Evolutionary conservation across 2,888 invertebrate genomes (phyloP), one percentile per base, ranked within the genome.

Genomic region (Chrysolina haemoptera): DNA sequence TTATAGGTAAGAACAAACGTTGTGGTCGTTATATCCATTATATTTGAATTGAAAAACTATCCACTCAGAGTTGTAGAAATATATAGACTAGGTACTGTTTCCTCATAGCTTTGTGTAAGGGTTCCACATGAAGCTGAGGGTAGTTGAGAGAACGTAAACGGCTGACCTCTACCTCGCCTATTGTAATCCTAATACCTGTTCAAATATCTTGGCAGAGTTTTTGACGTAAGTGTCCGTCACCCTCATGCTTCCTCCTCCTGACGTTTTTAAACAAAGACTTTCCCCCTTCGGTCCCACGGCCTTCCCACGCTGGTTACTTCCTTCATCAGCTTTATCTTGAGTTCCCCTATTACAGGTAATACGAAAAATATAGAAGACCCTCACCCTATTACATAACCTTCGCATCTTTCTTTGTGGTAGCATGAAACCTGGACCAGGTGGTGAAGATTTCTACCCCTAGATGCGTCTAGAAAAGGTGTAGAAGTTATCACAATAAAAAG

Each of bases 261-360:
- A 53, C 16, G 50, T 53, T 16, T 53, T 53, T 18, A 0, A 20
- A 53, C 50, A 53, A 53, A 53, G 50, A 18, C 18, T 16, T 53
- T 53, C 50, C 10, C n/a, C 16, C 16, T 18, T 18, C 6, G 50
- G 18, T 11, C 50, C 50, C 50, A 53, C 50, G 16, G n/a, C 9
- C 50, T 53, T 53, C 50, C 50, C 50, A 53, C 50, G 50, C 50
- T 53, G 9, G n/a, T n/a, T n/a, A n/a, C n/a, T 18, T 53, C 18
- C 50, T 18, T 9, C 35, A 35, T 3, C 35, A 53, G 12, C 14
- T 53, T 53, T 12, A 53, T 53, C 53, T 53, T 20, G 35, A 53
- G 18, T 53, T 2, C 53, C 53, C 53, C 12, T 18, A 11, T 12
- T 11, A 12, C 20, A 53, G 53, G 18, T 12, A 20, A 22, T 53